Conservation (phyloP, 2,113 vertebrate species). For the Vidua chalybeata region DNA sequence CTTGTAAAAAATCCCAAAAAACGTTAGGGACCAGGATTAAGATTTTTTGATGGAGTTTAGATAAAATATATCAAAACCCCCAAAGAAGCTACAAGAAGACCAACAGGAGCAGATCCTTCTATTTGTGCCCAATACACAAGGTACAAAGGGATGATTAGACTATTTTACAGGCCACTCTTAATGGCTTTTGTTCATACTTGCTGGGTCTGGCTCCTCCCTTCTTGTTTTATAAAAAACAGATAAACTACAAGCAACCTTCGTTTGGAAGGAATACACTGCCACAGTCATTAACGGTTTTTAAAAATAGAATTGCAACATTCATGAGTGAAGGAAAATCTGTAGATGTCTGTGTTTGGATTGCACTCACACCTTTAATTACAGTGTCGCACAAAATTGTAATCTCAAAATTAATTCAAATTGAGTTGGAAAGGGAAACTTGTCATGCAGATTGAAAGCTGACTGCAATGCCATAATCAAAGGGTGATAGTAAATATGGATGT, state of each 20-base stretch:
- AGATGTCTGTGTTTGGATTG: conserved; percentile 33
- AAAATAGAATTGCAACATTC: background rate
- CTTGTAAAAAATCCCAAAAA: background rate
- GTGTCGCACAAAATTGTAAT: background rate
- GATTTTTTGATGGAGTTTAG: conserved; percentile 17
- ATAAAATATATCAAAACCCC: conserved; percentile 23
- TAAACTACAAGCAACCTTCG: background rate
- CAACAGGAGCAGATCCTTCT: background rate
- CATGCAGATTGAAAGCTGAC: conserved; percentile 16
- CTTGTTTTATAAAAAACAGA: background rate
- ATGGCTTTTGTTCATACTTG: background rate
- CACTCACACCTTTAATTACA: background rate
- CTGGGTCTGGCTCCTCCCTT: background rate
- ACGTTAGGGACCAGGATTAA: conserved; percentile 3
- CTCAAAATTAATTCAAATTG: conserved; percentile 49
- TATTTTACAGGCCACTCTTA: background rate
- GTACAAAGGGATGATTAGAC: background rate
- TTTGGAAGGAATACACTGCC: background rate
- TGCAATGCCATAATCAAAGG: background rate
- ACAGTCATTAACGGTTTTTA: conserved; percentile 1
- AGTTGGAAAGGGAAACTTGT: background rate
- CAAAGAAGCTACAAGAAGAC: background rate
- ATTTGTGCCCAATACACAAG: background rate
- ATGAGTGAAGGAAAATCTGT: background rate
- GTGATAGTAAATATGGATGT: background rate